Base-by-base conservation (phyloP, 2,113 vertebrate species). In the Prietella phreatophila region DNA sequence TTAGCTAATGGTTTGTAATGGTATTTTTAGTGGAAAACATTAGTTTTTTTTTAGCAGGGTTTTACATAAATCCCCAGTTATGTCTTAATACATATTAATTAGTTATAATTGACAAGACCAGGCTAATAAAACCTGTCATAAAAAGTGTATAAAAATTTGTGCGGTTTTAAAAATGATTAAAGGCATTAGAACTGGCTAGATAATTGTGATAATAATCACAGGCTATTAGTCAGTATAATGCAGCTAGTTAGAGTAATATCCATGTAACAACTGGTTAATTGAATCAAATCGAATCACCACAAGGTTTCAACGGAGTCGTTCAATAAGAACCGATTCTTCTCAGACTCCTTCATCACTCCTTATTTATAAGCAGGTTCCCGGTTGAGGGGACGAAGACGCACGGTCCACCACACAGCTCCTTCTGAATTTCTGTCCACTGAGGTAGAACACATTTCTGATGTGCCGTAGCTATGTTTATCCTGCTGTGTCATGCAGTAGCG, bases 301-400 rank as follows among this genome's bases (percentile, higher is more conserved):
- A 27, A 5, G 4, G 15, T 10, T 58, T 58, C 55, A 39, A 82
- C 42, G 3, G 33, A 61, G 33, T 82, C 80, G 13, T 61, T 82
- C 5, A 42, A 61, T 33, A 82, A 15, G 80, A 82, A 27, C 13
- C 80, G 80, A 42, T 82, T 82, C 79, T 58, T 81, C 80, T 11
- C 19, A 30, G 11, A 39, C 33, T 36, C 33, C 11, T 82, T 11
- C 56, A 79, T 30, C n/a, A 15, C 5, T 55, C 50, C 50, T 79
- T 55, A 55, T 30, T 79, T 79, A 25, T 39, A 61, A 15, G 1
- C 80, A 39, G 30, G 79, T 60, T 81, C 30, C n/a, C 3, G 53
- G 27, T 6, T 53, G 14, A 15, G 22, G 5, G 39, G 25, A 78
- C 27, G 11, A 6, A 73, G 25, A 78, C 15, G 11, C 17, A 73